Conservation (phyloP, 2,113 vertebrate species). For the Lophochroa leadbeateri region DNA sequence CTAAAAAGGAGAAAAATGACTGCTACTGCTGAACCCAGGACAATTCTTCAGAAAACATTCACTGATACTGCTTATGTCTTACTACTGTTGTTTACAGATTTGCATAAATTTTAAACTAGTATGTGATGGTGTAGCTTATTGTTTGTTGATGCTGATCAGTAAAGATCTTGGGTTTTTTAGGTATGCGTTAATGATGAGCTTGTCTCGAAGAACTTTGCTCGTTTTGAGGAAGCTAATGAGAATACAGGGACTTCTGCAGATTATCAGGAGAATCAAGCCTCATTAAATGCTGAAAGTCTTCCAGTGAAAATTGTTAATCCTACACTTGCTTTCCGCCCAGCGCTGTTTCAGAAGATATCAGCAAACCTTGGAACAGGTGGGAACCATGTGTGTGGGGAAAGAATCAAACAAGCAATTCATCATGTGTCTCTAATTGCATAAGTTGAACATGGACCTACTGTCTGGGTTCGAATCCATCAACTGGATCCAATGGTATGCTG, state of each 20-base stretch:
- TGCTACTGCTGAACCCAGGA: not conserved
- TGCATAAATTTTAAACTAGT: not conserved
- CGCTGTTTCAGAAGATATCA: not conserved
- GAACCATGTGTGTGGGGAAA: not conserved
- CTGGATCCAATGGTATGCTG: not conserved
- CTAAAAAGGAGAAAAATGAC: not conserved
- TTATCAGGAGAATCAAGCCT: not conserved
- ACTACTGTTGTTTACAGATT: not conserved
- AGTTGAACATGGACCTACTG: not conserved
- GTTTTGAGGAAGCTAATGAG: slow-evolving; percentile 47
- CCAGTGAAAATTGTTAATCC: slow-evolving; percentile 40
- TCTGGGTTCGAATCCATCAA: not conserved
- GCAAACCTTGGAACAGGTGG: slow-evolving; percentile 41
- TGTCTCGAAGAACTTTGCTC: slow-evolving; percentile 86
- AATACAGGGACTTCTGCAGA: not conserved
- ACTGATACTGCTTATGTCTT: not conserved
- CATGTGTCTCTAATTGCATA: fast-evolving
- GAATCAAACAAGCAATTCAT: not conserved
- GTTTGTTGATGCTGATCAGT: not conserved
- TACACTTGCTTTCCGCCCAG: slow-evolving; percentile 56
- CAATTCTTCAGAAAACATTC: not conserved
- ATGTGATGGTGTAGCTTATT: not conserved
- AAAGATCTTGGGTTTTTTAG: slow-evolving; percentile 62
- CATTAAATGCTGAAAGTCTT: not conserved
- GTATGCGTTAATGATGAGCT: slow-evolving; percentile 92